These are phyloP conservation scores for Drosophila elegans DNA, from an alignment of 1,140 invertebrate genomes.

Conservation along the genomic window DNA sequence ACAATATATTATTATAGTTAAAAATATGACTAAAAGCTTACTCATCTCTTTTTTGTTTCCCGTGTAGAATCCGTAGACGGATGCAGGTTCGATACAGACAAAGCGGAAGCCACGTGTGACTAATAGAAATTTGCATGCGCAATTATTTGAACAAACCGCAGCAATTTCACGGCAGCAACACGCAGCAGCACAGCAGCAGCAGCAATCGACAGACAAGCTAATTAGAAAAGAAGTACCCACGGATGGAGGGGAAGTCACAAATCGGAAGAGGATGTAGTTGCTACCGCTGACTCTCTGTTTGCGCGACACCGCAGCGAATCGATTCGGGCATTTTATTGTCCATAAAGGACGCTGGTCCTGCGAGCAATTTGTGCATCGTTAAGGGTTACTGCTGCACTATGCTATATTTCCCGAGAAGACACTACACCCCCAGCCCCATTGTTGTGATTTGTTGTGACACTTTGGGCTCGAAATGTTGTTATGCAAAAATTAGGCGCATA, in stretches of 20 bases:
- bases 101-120: constrained; percentile 44
- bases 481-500: constrained; percentile 84
- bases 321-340: constrained; percentile 76
- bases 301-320: constrained; percentile 66
- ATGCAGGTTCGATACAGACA: constrained; percentile 28
- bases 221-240: constrained; percentile 67
- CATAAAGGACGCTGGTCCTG: constrained; percentile 47
- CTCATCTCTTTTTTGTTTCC: background rate
- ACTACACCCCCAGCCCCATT: constrained; percentile 27
- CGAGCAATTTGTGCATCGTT: constrained; percentile 73
- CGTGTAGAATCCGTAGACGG: constrained; percentile 12
- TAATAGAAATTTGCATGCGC: constrained; percentile 82
- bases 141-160: constrained; percentile 83
- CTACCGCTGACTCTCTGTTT: background rate
- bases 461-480: constrained; percentile 74
- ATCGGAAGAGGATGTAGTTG: constrained; percentile 17
- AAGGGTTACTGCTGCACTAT: constrained; percentile 61
- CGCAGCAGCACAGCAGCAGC: constrained; percentile 39
- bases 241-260: constrained; percentile 6
- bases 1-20: too few species aligned
- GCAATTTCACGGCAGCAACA: constrained; percentile 76
- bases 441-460: constrained; percentile 83
- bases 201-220: constrained; percentile 65
- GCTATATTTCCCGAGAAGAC: background rate
- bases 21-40: too few species aligned